Base-by-base conservation (phyloP, 2,888 invertebrate species). In the Digitonthophagus gazella region DNA sequence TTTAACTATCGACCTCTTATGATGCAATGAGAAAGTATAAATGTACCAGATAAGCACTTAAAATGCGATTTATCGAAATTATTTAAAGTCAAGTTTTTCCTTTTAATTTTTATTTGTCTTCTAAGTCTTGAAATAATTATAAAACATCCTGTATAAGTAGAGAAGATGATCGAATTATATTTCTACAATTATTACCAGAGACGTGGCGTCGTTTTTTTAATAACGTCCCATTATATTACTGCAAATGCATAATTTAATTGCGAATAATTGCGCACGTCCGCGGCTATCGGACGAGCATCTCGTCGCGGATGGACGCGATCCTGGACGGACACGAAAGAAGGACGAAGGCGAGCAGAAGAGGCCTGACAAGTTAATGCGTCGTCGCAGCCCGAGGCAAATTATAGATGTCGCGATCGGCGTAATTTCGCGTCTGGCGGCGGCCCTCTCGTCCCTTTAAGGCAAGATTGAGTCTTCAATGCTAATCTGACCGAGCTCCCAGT, bases 321-420 rank as follows among this genome's bases (percentile, higher is more conserved):
- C 28, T 44, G 28, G 11, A 44, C 8, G 11, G 28, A 44, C 28
- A 44, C 28, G 28, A 44, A 44, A 11, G 11, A 44, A 44, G 28
- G 28, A 44, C 28, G 28, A 44, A 44, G 28, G 28, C 28, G 28
- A 44, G 8, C 28, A 44, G 28, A 44, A 61, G 20, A 18, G 61
- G 61, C 20, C 20, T 61, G 61, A 61, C 61, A 61, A 61, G 61
- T 61, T 61, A 61, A 61, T 61, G 61, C 61, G 20, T 20, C 61
- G 20, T 20, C 61, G 20, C 61, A 19, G 28, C 28, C 18, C 18
- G 61, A n/a, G 19, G 14, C 19, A 61, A 61, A 61, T 61, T 61
- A 61, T 61, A 61, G 19, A 61, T 20, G 61, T 61, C 61, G 61
- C 61, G 61, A 61, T 61, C 61, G 6, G 6, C 61, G 61, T 18